These are phyloP conservation scores for Marmota monax DNA, from an alignment of 2,113 vertebrate species.

Conservation along the genomic window DNA sequence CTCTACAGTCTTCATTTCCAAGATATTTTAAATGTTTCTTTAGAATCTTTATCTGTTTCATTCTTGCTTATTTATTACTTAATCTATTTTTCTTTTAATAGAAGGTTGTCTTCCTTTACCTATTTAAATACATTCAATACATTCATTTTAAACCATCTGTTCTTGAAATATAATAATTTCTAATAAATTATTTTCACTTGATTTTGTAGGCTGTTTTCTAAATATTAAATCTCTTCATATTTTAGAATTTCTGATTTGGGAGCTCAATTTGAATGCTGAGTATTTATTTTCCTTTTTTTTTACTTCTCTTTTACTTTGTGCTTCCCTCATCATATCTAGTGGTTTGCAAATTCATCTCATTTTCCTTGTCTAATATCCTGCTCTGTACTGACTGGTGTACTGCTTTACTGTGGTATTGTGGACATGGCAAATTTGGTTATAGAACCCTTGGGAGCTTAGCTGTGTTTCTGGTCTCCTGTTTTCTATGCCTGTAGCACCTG, in stretches of 20 bases:
- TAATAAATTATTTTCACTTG: conserved; percentile 17
- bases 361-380: neutral
- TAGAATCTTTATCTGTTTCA: neutral
- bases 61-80: neutral
- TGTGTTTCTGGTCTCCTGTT: neutral
- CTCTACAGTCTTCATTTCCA: neutral
- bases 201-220: conserved; percentile 29
- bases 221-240: neutral
- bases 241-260: neutral
- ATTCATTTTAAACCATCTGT: neutral
- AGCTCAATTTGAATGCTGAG: neutral
- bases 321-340: neutral
- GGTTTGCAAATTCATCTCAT: neutral
- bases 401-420: neutral
- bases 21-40: neutral
- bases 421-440: neutral
- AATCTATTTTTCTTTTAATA: neutral
- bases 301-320: neutral
- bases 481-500: neutral
- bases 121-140: neutral
- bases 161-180: neutral
- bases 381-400: neutral
- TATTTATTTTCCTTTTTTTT: neutral
- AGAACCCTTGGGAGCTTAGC: neutral
- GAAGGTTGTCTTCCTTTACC: conserved; percentile 1